Conservation (phyloP, 92 coral and sea anemone species). For the Pocillopora meandrina region DNA sequence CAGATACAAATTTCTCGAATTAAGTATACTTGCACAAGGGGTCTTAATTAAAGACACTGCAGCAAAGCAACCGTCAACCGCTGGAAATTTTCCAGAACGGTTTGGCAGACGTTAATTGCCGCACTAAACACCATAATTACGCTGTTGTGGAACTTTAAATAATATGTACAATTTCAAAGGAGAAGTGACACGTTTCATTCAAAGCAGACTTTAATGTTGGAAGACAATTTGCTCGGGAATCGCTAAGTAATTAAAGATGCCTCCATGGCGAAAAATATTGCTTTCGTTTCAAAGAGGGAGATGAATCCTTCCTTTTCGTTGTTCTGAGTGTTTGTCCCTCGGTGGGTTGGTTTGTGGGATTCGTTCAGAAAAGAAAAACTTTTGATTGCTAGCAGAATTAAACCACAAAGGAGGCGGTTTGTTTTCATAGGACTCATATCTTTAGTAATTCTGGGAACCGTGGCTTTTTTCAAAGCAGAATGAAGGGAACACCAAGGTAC, state of each 20-base stretch:
- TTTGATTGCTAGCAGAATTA: neutral
- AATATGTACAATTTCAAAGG: neutral
- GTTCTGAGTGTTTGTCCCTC: neutral
- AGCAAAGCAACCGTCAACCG: neutral
- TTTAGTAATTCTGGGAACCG: neutral
- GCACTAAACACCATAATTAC: neutral
- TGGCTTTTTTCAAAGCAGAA: neutral
- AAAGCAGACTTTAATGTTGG: neutral
- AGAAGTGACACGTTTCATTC: neutral
- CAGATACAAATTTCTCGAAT: neutral
- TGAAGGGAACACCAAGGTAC: neutral
- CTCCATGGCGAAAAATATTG: neutral
- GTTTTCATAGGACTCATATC: neutral
- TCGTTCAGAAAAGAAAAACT: neutral
- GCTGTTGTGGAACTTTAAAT: neutral
- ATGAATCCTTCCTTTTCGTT: neutral
- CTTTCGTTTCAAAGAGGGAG: neutral
- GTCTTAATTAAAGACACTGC: neutral
- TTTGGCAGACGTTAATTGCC: neutral
- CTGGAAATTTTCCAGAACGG: constrained; percentile 3
- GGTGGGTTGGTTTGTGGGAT: constrained; percentile 11
- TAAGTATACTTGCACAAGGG: neutral
- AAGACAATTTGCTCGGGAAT: neutral
- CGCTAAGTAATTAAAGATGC: neutral
- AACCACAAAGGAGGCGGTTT: neutral